Conservation (phyloP, 2,113 vertebrate species). For the Platichthys flesus region DNA sequence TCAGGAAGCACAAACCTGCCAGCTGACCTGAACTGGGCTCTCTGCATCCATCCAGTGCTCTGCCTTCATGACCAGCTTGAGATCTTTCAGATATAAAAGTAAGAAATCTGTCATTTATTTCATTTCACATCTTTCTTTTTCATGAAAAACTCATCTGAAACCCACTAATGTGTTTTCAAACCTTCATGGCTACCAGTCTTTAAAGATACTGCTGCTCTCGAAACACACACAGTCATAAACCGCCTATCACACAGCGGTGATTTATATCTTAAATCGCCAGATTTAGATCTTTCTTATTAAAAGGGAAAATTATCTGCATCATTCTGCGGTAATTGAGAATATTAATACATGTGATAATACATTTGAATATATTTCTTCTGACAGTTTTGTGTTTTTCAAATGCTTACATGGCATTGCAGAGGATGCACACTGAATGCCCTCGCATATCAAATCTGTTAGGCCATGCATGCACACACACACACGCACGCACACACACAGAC, state of each 20-base stretch:
- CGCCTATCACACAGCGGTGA: slow-evolving; percentile 7
- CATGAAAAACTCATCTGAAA: background rate
- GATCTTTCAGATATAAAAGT: background rate
- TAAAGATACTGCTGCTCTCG: background rate
- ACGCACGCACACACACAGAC: slow-evolving; percentile 21
- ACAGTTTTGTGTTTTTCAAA: slow-evolving; percentile 44
- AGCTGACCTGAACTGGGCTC: slow-evolving; percentile 6
- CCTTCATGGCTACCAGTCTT: background rate
- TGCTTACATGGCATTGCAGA: slow-evolving; percentile 19
- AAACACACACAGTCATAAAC: background rate
- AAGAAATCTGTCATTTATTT: background rate
- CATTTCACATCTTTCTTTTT: background rate
- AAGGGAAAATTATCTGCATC: slow-evolving; percentile 31
- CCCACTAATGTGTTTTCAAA: background rate
- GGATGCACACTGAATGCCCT: slow-evolving; percentile 23
- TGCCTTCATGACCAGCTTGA: too few relatives aligned
- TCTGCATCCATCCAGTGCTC: background rate
- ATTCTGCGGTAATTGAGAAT: slow-evolving; percentile 18
- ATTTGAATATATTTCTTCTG: slow-evolving; percentile 46
- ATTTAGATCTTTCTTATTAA: slow-evolving; percentile 12
- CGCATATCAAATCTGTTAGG: slow-evolving; percentile 47
- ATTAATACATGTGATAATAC: slow-evolving; percentile 41
- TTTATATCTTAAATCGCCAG: slow-evolving; percentile 9
- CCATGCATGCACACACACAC: slow-evolving; percentile 2
- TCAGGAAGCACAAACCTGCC: background rate